phyloP scores from a whole-genome alignment of 2,113 vertebrate species.

The Bambusicola thoracicus region DNA sequence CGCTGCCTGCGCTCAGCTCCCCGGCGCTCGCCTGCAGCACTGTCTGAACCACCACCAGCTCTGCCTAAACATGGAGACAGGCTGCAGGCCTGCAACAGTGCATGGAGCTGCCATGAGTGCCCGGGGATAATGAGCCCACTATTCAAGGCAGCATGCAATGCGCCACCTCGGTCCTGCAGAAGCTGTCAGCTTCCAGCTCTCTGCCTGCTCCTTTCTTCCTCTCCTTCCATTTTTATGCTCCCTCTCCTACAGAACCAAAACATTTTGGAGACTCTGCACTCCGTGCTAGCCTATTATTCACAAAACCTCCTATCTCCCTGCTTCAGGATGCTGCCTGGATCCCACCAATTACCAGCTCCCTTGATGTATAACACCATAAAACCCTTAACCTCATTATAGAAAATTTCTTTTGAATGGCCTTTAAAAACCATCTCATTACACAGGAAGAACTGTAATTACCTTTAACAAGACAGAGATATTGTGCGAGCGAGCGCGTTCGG shows the following conservation, averaged over 20 bases:
- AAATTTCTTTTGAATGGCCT: conserved; percentile 83
- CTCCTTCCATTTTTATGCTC: neutral
- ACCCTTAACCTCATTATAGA: conserved; percentile 81
- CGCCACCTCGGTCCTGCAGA: neutral
- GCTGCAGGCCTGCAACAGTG: neutral
- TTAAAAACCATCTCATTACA: conserved; percentile 82
- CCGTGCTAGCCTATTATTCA: conserved; percentile 31
- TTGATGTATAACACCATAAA: conserved; percentile 80
- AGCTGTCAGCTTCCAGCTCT: neutral
- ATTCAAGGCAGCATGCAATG: neutral
- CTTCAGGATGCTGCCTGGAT: conserved; percentile 70
- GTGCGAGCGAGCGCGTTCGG: conserved; percentile 55
- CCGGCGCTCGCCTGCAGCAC: neutral
- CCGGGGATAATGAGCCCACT: neutral
- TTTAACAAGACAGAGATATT: conserved; percentile 74
- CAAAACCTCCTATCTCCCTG: conserved; percentile 47
- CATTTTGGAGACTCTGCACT: conserved; percentile 15
- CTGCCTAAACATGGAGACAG: conserved; percentile 18
- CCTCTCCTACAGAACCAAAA: conserved; percentile 24
- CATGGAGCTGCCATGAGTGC: neutral
- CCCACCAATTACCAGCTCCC: conserved; percentile 75
- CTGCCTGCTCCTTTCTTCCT: neutral
- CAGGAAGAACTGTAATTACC: conserved; percentile 80
- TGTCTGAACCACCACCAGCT: conserved; percentile 29
- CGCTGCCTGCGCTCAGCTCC: neutral